Evolutionary conservation across 2,888 invertebrate species (phyloP).

Genomic region (Athripsodes cinereus): DNA sequence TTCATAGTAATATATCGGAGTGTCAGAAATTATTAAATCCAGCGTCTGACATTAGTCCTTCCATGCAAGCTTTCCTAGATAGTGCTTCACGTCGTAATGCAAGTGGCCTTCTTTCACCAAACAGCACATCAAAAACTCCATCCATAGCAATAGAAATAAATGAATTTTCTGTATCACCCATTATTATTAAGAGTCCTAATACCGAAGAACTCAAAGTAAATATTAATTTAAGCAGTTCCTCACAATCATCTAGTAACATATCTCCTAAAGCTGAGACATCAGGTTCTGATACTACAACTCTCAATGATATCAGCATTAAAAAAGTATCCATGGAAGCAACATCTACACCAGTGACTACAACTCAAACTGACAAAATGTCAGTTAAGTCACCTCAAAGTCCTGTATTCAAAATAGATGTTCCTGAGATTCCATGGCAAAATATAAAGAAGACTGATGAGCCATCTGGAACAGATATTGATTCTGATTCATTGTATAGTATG

Average conservation of each 20-base stretch:
- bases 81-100: slow-evolving; percentile 22
- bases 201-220: not conserved
- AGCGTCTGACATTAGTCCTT: slow-evolving; percentile 61
- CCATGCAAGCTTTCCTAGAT: slow-evolving; percentile 63
- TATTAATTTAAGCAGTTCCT: too few species aligned
- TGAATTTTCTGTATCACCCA: not conserved
- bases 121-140: slow-evolving; percentile 13
- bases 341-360: not conserved
- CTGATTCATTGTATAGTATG: slow-evolving; percentile 51
- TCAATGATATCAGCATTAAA: not conserved
- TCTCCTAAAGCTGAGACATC: too few species aligned
- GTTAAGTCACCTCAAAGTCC: slow-evolving; percentile 48
- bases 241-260: too few species aligned
- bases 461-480: slow-evolving; percentile 47
- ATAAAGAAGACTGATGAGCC: slow-evolving; percentile 35
- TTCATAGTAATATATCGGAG: slow-evolving; percentile 80
- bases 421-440: slow-evolving; percentile 50
- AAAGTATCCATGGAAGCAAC: not conserved
- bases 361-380: not conserved
- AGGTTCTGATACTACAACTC: not conserved
- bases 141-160: not conserved
- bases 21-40: slow-evolving; percentile 82
- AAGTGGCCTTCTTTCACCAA: slow-evolving; percentile 22
- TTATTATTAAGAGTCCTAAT: not conserved
- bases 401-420: slow-evolving; percentile 60